Conservation (phyloP, 2,797 vertebrate species). For the Phoebastria nigripes region DNA sequence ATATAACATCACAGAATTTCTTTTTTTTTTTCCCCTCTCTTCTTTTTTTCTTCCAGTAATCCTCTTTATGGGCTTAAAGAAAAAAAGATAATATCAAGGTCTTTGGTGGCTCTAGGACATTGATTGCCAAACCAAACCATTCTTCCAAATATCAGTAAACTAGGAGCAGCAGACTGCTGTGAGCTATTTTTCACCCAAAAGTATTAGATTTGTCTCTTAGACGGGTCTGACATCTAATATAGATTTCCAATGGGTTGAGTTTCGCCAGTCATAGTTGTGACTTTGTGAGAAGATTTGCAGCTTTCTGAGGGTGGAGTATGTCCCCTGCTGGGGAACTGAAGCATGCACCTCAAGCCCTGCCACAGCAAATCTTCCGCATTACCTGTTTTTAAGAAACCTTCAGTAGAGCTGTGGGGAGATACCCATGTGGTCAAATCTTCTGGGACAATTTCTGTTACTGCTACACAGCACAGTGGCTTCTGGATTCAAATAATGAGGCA, state of each 20-base stretch:
- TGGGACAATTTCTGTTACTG: neutral
- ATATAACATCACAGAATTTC: neutral
- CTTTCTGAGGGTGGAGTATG: conserved; percentile 57
- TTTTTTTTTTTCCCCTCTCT: neutral
- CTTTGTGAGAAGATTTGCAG: conserved; percentile 47
- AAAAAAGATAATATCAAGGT: conserved; percentile 53
- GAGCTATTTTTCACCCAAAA: conserved; percentile 69
- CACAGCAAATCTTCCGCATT: neutral
- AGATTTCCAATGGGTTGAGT: conserved; percentile 73
- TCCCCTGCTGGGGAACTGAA: conserved; percentile 45
- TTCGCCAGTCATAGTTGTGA: conserved; percentile 58
- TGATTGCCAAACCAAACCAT: conserved; percentile 63
- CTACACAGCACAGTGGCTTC: neutral
- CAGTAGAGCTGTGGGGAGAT: neutral
- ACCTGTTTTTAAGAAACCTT: neutral
- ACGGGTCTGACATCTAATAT: conserved; percentile 69
- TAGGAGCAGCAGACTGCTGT: conserved; percentile 37
- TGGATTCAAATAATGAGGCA: neutral
- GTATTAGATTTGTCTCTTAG: conserved; percentile 72
- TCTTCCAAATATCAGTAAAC: conserved; percentile 71
- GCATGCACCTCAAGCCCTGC: neutral
- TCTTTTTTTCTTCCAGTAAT: neutral
- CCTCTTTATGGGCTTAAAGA: conserved; percentile 42
- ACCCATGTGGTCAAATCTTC: neutral
- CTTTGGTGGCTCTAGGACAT: conserved; percentile 55